Conservation (phyloP, 1,140 invertebrate genomes). For the Holcopasites calliopsidis region DNA sequence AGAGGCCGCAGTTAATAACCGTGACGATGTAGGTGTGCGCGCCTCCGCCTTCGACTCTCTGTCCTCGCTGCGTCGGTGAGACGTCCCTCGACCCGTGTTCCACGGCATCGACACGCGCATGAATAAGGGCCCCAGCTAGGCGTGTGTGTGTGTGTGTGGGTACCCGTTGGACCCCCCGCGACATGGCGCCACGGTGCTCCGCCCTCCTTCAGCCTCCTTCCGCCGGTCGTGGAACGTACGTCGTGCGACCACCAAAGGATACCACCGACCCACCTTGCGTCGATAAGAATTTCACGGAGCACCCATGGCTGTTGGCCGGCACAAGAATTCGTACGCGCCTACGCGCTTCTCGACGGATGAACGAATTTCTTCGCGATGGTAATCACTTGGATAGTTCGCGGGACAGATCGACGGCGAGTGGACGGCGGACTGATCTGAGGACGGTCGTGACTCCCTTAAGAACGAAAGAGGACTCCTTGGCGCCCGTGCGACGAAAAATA, state of each 20-base stretch:
- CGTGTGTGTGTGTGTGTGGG: constrained; percentile 57
- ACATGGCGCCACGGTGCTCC: constrained; percentile 79
- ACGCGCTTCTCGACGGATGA: not conserved
- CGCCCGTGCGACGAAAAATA: too few species aligned
- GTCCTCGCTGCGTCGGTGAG: constrained; percentile 25
- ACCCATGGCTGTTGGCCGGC: not conserved
- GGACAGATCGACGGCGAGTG: not conserved
- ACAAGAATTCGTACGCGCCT: not conserved
- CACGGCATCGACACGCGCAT: not conserved
- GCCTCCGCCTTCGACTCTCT: not conserved
- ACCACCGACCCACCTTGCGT: constrained; percentile 41
- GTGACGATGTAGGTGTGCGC: constrained; percentile 46
- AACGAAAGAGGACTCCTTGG: too few species aligned
- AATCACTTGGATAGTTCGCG: not conserved
- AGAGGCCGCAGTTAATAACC: constrained; percentile 68
- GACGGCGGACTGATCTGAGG: not conserved
- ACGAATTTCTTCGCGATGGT: not conserved
- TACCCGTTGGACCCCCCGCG: constrained; percentile 77
- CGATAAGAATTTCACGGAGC: constrained; percentile 48
- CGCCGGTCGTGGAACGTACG: constrained; percentile 36
- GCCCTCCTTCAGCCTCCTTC: constrained; percentile 64
- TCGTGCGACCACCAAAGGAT: constrained; percentile 56
- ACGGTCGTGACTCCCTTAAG: too few species aligned
- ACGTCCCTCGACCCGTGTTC: constrained; percentile 18
- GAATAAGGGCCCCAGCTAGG: too few species aligned